These are phyloP conservation scores for Lasioglossum calceatum DNA, from an alignment of 2,888 invertebrate genomes.

Conservation along the genomic window DNA sequence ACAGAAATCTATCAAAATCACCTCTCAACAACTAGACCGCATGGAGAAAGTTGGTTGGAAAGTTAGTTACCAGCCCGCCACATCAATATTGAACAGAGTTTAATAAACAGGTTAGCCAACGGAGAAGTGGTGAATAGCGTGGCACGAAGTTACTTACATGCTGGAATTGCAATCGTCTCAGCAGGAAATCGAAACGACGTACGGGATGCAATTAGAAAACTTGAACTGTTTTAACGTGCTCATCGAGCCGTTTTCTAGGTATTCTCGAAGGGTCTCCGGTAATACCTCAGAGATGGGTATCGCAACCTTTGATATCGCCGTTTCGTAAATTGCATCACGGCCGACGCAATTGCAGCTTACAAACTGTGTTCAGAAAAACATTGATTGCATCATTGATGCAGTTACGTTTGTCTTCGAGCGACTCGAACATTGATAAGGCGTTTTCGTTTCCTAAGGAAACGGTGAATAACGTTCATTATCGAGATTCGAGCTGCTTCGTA, in stretches of 20 bases:
- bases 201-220: slow-evolving; percentile 50
- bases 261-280: slow-evolving; percentile 19
- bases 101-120: background rate
- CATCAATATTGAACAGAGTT: background rate
- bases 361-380: slow-evolving; percentile 30
- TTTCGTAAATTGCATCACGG: slow-evolving; percentile 31
- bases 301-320: background rate
- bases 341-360: slow-evolving; percentile 24
- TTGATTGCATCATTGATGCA: slow-evolving; percentile 19
- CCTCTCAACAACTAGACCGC: too few relatives aligned
- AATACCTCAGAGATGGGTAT: slow-evolving; percentile 12
- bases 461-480: slow-evolving; percentile 26
- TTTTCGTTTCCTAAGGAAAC: slow-evolving; percentile 15
- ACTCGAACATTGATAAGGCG: background rate
- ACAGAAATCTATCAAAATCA: too few relatives aligned
- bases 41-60: too few relatives aligned
- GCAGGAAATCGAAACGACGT: background rate
- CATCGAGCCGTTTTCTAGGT: slow-evolving; percentile 36
- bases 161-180: slow-evolving; percentile 43
- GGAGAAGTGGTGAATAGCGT: slow-evolving; percentile 9
- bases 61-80: background rate
- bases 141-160: slow-evolving; percentile 28
- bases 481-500: background rate
- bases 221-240: slow-evolving; percentile 54
- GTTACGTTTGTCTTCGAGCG: slow-evolving; percentile 15